Base-by-base conservation (phyloP, 92 coral and sea anemone genomes). In the Porites cylindrica region DNA sequence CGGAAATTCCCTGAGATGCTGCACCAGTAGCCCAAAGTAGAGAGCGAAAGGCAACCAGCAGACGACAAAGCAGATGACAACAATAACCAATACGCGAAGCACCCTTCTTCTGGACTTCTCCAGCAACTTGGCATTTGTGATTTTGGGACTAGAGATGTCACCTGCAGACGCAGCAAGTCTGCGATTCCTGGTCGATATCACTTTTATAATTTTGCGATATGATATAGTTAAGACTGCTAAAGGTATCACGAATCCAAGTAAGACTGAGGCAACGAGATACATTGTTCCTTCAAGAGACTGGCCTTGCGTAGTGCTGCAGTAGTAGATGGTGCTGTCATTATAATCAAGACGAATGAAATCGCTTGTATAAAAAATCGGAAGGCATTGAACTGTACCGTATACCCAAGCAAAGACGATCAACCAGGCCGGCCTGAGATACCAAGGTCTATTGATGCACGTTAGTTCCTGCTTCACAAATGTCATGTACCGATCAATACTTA, bases 401-500 rank as follows among this genome's bases (percentile, higher is more conserved):
- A 80, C 65, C 96, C 96, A 93, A 4, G 96, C 96, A 10, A 93
- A 53, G 51, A 78, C 50, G 21, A 91, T 88, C 90, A 93, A 83
- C 79, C 89, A 70, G 24, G 65, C 79, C 7, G 96, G 94, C 4
- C 86, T 70, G 81, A 83, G 62, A 56, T 71, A 87, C 80, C 83
- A 87, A 20, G 86, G 76, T 43, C 91, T 90, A 14, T 76, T 53
- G 59, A 63, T 76, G 62, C 69, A 76, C 13, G 85, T 66, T 7
- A 76, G n/a, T 53, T 91, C 63, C 12, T 94, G 96, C 77, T 85
- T 91, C 2, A 88, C 96, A 68, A 93, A 43, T 13, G 92, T 92
- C 29, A 88, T 77, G 77, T 91, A 93, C 69, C 96, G 90, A 76
- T 93, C 96, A 54, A 93, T 88, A 80, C 96, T 93, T 60, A 93